These are phyloP conservation scores for Drosophila pandora DNA, from an alignment of 1,140 invertebrate genomes.

Conservation along the genomic window DNA sequence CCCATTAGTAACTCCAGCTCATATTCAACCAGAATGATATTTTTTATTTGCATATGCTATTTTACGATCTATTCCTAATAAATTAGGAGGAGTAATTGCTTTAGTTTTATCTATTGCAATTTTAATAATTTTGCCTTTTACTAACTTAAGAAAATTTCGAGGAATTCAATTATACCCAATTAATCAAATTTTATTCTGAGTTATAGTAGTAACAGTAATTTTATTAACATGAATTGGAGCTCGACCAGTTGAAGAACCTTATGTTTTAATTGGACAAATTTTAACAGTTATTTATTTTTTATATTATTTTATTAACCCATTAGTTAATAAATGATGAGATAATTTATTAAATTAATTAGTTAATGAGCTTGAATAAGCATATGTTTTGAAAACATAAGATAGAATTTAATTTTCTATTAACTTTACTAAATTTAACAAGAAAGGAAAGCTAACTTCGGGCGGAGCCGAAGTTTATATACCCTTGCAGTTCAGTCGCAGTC, in stretches of 20 bases:
- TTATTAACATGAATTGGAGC: slow-evolving; percentile 88
- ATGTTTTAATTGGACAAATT: slow-evolving; percentile 86
- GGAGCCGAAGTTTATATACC: no score
- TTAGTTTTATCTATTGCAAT: slow-evolving; percentile 87
- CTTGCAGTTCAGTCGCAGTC: no score
- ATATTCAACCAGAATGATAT: slow-evolving; percentile 91
- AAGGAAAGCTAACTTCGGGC: no score
- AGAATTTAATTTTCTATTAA: no score
- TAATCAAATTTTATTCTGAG: slow-evolving; percentile 87
- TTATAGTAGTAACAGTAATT: slow-evolving; percentile 85
- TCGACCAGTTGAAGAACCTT: slow-evolving; percentile 86
- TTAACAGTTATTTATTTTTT: slow-evolving; percentile 86
- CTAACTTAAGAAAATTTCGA: slow-evolving; percentile 85
- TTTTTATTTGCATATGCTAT: slow-evolving; percentile 91
- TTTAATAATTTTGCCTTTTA: slow-evolving; percentile 85
- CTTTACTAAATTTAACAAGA: neutral
- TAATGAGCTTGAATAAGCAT: slow-evolving; percentile 86
- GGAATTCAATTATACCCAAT: slow-evolving; percentile 85
- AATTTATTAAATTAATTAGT: slow-evolving; percentile 84
- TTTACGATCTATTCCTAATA: slow-evolving; percentile 89
- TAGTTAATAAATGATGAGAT: slow-evolving; percentile 85
- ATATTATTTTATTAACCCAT: slow-evolving; percentile 85
- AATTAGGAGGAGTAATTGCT: slow-evolving; percentile 89
- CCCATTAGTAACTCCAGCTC: slow-evolving; percentile 87
- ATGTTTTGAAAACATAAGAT: slow-evolving; percentile 88